Percentiles rank a stretch among this genome's conserved stretches.
These are phyloP conservation scores for Ploceus nigricollis DNA, from an alignment of 2,113 vertebrate genomes.

Conservation along the genomic window DNA sequence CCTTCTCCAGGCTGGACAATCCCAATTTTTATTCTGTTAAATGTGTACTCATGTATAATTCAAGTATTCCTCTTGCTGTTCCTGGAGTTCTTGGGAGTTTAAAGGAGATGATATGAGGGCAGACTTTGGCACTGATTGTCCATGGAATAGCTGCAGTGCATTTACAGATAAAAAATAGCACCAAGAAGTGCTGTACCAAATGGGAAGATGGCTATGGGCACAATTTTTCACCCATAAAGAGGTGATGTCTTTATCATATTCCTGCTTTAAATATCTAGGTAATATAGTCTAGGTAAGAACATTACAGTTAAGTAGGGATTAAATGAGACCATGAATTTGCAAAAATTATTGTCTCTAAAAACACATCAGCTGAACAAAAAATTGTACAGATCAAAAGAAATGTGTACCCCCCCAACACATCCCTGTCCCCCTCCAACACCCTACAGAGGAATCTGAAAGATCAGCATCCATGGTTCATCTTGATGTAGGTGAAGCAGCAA, in stretches of 20 bases:
- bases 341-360: not conserved
- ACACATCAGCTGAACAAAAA: not conserved
- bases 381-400: not conserved
- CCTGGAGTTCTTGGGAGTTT: not conserved
- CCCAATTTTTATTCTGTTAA: not conserved
- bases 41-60: not conserved
- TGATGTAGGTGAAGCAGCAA: not conserved
- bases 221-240: not conserved
- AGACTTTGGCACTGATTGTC: not conserved
- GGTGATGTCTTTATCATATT: not conserved
- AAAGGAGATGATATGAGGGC: not conserved
- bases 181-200: not conserved
- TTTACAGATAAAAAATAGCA: not conserved
- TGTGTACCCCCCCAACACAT: fast-evolving
- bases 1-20: not conserved
- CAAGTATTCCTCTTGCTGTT: not conserved
- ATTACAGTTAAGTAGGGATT: not conserved
- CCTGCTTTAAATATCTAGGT: not conserved
- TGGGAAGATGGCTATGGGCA: not conserved
- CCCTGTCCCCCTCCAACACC: fast-evolving
- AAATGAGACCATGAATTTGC: not conserved
- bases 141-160: not conserved
- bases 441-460: not conserved
- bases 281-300: not conserved
- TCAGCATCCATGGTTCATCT: not conserved